phyloP scores from a whole-genome alignment of 2,888 invertebrate species.

The Campoplex nolae region DNA sequence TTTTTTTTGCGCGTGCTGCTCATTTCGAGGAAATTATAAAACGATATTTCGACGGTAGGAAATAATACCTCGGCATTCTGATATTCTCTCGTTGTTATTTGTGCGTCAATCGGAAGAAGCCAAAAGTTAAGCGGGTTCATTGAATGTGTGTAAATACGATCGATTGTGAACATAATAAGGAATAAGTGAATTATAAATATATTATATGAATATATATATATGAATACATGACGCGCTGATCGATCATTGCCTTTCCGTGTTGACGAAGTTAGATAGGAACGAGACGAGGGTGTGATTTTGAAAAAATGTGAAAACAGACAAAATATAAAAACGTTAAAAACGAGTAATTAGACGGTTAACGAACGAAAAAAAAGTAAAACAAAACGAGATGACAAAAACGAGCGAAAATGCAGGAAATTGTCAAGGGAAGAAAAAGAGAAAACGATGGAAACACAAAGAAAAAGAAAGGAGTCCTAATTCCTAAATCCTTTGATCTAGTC shows the following conservation, averaged over 20 bases:
- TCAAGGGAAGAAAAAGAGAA: not conserved
- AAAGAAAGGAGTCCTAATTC: conserved; percentile 61
- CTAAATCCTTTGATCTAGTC: conserved; percentile 73
- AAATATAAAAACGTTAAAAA: conserved; percentile 19
- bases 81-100: conserved; percentile 44
- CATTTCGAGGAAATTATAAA: not conserved
- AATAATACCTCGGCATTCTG: not conserved
- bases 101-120: conserved; percentile 54
- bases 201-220: conserved; percentile 33
- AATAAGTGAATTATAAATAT: conserved; percentile 46
- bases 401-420: conserved; percentile 2
- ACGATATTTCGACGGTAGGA: too few relatives aligned
- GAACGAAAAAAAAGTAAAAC: not conserved
- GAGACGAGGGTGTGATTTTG: conserved; percentile 22
- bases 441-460: conserved; percentile 29
- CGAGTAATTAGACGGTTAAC: not conserved
- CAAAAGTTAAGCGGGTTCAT: conserved; percentile 37
- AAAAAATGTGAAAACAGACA: conserved; percentile 27
- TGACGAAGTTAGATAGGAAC: conserved; percentile 48
- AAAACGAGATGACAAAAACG: not conserved
- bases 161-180: conserved; percentile 50
- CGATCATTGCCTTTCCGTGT: conserved; percentile 65
- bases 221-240: conserved; percentile 59
- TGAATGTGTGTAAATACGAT: conserved; percentile 61
- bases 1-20: too few relatives aligned